Percentiles rank a stretch among this genome's conserved stretches.
Evolutionary conservation across 2,113 vertebrate species (phyloP).

Genomic region (Phrynosoma blainvillii): DNA sequence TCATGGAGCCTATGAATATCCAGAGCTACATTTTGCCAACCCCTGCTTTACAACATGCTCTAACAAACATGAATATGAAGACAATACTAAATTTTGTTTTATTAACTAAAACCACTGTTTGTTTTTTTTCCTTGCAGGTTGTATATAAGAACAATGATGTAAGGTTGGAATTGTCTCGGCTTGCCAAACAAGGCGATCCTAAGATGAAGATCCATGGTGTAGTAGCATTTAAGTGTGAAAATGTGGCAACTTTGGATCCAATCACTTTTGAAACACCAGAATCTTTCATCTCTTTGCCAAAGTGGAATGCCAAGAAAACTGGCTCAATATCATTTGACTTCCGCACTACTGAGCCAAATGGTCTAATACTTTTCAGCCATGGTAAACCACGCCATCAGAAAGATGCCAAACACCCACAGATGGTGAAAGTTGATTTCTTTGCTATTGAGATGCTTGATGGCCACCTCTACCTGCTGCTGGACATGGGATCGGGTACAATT

Average conservation of each 20-base stretch:
- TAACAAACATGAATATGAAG: background rate
- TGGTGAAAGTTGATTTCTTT: constrained; percentile 96
- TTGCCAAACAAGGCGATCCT: constrained; percentile 92
- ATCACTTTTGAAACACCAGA: constrained; percentile 98
- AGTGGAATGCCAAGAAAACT: constrained; percentile 98
- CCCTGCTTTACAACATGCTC: too few species aligned
- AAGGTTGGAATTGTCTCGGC: constrained; percentile 91
- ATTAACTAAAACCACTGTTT: background rate
- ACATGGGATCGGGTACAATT: constrained; percentile 98
- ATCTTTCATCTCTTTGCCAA: constrained; percentile 92
- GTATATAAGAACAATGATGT: constrained; percentile 99
- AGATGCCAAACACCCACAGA: constrained; percentile 90
- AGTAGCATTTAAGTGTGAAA: constrained; percentile 98
- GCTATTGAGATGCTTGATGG: constrained; percentile 98
- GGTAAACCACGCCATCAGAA: constrained; percentile 94
- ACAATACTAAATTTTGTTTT: background rate
- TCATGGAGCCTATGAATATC: too few species aligned
- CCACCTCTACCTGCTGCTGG: constrained; percentile 92
- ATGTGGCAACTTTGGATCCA: constrained; percentile 95
- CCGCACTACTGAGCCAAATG: constrained; percentile 96
- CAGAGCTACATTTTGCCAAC: too few species aligned
- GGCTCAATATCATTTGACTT: constrained; percentile 99
- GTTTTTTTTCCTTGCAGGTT: constrained; percentile 80
- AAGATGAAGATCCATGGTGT: constrained; percentile 97
- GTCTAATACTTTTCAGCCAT: constrained; percentile 95